phyloP scores from a whole-genome alignment of 2,888 invertebrate genomes.

The Onchidella celtica region DNA sequence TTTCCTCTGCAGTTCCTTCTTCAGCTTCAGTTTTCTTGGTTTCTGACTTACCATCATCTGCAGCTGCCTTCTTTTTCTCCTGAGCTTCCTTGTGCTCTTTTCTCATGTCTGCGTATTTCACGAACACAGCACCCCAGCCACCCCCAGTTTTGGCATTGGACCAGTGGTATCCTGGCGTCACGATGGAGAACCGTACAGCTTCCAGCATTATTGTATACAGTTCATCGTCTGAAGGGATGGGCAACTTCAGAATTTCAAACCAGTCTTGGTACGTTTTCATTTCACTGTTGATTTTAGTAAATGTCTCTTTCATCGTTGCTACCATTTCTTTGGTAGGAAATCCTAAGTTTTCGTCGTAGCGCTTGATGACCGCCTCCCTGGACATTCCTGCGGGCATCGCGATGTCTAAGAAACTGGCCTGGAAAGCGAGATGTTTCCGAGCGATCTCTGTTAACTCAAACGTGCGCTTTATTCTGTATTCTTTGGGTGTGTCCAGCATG shows the following conservation, averaged over 20 bases:
- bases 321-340: slow-evolving; percentile 72
- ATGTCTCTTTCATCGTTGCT: slow-evolving; percentile 67
- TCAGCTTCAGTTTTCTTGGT: neutral
- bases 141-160: slow-evolving; percentile 69
- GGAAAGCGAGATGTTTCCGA: slow-evolving; percentile 72
- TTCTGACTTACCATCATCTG: neutral
- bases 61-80: neutral
- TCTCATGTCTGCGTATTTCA: slow-evolving; percentile 59
- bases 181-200: slow-evolving; percentile 67
- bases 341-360: slow-evolving; percentile 70
- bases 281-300: slow-evolving; percentile 60
- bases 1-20: neutral
- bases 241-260: slow-evolving; percentile 70
- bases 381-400: slow-evolving; percentile 69
- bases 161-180: slow-evolving; percentile 71
- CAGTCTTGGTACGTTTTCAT: slow-evolving; percentile 70
- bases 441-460: slow-evolving; percentile 67
- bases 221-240: slow-evolving; percentile 65
- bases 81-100: neutral
- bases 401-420: slow-evolving; percentile 70
- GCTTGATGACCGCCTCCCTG: slow-evolving; percentile 62
- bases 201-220: slow-evolving; percentile 63
- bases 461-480: slow-evolving; percentile 65
- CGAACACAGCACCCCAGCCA: slow-evolving; percentile 69
- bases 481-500: slow-evolving; percentile 66